Evolutionary conservation across 2,113 vertebrate species (phyloP).

Genomic region (Lathamus discolor): DNA sequence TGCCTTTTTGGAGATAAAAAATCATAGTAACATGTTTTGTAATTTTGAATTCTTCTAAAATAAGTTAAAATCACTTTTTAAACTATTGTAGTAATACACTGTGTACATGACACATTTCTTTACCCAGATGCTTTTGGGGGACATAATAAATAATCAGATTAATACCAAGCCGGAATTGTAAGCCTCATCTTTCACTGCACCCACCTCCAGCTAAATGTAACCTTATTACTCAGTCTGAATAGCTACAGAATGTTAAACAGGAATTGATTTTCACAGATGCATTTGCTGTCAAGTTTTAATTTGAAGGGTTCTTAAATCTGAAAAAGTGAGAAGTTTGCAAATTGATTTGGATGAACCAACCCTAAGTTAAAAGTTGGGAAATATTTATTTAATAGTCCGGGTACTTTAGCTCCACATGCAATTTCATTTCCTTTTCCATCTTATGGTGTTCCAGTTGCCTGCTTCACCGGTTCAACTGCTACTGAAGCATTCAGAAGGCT

Average conservation of each 20-base stretch:
- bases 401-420: not conserved
- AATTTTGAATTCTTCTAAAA: not conserved
- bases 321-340: slow-evolving; percentile 15
- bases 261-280: not conserved
- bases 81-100: not conserved
- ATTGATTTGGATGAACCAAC: slow-evolving; percentile 37
- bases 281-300: slow-evolving; percentile 7
- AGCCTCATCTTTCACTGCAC: not conserved
- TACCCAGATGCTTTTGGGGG: not conserved
- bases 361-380: slow-evolving; percentile 4
- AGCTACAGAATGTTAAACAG: not conserved
- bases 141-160: not conserved
- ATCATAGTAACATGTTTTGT: not conserved
- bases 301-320: slow-evolving; percentile 22
- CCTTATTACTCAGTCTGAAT: not conserved
- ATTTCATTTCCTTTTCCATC: slow-evolving; percentile 32
- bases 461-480: not conserved
- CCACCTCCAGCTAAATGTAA: not conserved
- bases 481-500: not conserved
- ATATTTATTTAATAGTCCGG: slow-evolving; percentile 23
- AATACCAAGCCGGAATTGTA: not conserved
- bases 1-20: not conserved
- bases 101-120: not conserved
- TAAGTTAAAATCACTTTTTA: not conserved
- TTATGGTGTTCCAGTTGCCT: not conserved